phyloP scores from a whole-genome alignment of 2,888 invertebrate genomes.

The Limnephilus lunatus region DNA sequence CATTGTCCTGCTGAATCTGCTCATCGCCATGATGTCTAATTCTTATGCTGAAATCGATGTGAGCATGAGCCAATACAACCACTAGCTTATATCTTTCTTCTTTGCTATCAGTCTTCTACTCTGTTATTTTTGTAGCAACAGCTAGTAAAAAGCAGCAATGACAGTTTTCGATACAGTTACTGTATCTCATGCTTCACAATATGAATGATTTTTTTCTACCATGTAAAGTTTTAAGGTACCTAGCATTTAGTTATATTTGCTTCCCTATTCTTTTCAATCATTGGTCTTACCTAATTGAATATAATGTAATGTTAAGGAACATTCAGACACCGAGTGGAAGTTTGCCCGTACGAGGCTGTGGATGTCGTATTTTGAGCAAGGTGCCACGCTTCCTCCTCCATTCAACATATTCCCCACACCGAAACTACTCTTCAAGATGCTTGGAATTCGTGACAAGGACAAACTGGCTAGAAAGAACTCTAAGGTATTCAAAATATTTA shows the following conservation, averaged over 20 bases:
- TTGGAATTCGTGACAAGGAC: constrained; percentile 78
- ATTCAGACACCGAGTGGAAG: constrained; percentile 97
- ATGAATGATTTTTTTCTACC: too few relatives aligned
- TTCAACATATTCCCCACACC: constrained; percentile 95
- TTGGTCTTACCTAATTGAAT: background rate
- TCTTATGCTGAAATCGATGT: constrained; percentile 95
- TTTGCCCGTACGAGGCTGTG: constrained; percentile 95
- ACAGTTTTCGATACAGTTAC: too few relatives aligned
- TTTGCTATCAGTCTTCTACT: background rate
- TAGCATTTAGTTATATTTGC: too few relatives aligned
- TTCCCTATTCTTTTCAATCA: background rate
- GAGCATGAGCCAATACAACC: constrained; percentile 70
- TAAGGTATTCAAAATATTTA: constrained; percentile 70
- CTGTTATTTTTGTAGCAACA: background rate
- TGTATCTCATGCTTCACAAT: too few relatives aligned
- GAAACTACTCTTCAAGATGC: constrained; percentile 84
- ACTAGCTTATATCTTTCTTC: background rate
- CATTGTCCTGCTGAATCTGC: constrained; percentile 93
- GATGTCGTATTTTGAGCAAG: constrained; percentile 97
- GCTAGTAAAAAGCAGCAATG: too few relatives aligned
- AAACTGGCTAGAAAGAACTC: constrained; percentile 72
- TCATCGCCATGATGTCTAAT: constrained; percentile 99
- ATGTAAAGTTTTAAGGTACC: too few relatives aligned
- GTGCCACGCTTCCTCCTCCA: constrained; percentile 93
- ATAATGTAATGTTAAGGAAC: constrained; percentile 79